phyloP scores from a whole-genome alignment of 2,888 invertebrate species.

The Phaonia tiefii region DNA sequence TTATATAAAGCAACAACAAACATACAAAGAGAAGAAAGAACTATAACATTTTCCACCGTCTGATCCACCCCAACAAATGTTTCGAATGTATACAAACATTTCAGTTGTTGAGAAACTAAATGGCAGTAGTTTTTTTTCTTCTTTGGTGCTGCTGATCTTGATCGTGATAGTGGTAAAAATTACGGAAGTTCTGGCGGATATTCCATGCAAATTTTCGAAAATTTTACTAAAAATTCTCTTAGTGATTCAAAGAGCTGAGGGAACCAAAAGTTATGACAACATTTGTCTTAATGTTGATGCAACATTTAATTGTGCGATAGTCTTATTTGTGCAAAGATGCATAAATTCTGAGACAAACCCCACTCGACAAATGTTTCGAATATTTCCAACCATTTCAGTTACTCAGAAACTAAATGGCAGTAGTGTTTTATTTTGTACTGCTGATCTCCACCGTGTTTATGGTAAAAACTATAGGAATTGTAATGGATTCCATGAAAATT shows the following conservation, averaged over 20 bases:
- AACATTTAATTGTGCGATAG: no score
- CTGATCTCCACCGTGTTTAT: constrained; percentile 5
- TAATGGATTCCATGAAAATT: no score
- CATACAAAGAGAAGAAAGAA: not conserved
- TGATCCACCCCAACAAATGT: not conserved
- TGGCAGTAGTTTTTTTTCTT: no score
- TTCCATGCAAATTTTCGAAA: no score
- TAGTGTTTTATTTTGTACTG: not conserved
- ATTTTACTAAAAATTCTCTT: no score
- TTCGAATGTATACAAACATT: constrained; percentile 4
- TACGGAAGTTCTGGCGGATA: no score
- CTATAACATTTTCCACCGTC: not conserved
- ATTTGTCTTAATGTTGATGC: no score
- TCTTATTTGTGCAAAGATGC: no score
- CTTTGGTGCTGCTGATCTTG: constrained; percentile 5
- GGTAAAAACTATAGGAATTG: not conserved
- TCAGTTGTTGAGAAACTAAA: not conserved
- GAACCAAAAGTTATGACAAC: no score
- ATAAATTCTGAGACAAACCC: no score
- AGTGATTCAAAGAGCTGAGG: no score
- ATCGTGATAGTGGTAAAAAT: not conserved
- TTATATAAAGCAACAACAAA: constrained; percentile 10
- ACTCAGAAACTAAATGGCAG: not conserved
- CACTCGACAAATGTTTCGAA: not conserved
- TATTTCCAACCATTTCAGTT: not conserved